A percentile compares a stretch with the other conserved stretches of the same genome.
phyloP scores from a whole-genome alignment of 2,888 invertebrate genomes.

The Volucella zonaria region DNA sequence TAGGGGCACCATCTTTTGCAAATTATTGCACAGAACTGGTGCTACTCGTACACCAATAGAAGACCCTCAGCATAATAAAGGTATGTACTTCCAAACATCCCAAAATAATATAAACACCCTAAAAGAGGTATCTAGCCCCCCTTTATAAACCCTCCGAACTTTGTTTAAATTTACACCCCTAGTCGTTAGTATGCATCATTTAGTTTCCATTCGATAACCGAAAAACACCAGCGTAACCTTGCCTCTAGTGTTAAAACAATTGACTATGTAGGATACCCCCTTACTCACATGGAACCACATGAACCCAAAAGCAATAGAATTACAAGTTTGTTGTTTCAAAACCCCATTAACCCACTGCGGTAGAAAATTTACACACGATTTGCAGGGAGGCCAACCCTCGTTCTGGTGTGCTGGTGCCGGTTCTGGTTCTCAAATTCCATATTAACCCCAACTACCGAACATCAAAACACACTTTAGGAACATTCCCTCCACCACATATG shows the following conservation, averaged over 20 bases:
- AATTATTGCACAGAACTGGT: too few relatives aligned
- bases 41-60: too few relatives aligned
- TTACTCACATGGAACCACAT: background rate
- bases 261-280: background rate
- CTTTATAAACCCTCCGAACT: too few relatives aligned
- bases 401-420: too few relatives aligned
- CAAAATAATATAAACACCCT: too few relatives aligned
- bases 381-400: background rate
- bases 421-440: background rate
- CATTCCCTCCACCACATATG: slow-evolving; percentile 1
- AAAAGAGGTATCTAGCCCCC: too few relatives aligned
- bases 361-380: slow-evolving; percentile 20
- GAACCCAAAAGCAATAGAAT: slow-evolving; percentile 22
- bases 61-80: too few relatives aligned
- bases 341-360: background rate
- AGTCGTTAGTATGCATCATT: too few relatives aligned
- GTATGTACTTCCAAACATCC: too few relatives aligned
- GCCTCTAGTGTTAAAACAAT: background rate
- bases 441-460: background rate
- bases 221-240: background rate
- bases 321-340: slow-evolving; percentile 19
- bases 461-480: slow-evolving; percentile 17
- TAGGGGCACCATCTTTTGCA: too few relatives aligned
- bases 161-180: too few relatives aligned
- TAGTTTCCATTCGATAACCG: background rate